Conservation (phyloP, 2,113 vertebrate genomes). For the Saguinus midas region DNA sequence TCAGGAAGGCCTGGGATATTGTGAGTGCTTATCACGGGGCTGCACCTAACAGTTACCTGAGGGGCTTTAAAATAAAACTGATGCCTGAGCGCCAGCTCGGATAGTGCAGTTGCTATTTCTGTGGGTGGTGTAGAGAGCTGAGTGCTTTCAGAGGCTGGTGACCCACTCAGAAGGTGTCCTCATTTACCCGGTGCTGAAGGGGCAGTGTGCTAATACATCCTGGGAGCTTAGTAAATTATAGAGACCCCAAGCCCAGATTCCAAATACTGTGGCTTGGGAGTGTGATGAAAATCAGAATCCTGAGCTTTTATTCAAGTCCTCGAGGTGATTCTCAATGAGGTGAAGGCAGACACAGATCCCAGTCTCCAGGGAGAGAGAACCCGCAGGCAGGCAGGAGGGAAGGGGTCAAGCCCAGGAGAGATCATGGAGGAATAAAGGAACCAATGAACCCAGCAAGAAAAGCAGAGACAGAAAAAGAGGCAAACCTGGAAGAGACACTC, state of each 20-base stretch:
- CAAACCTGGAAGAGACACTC: no score
- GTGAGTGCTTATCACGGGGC: fast-evolving
- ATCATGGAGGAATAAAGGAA: neutral
- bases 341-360: fast-evolving
- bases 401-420: neutral
- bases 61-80: fast-evolving
- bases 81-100: fast-evolving
- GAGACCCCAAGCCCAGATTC: neutral
- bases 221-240: neutral
- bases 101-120: fast-evolving
- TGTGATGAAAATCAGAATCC: fast-evolving
- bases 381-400: fast-evolving
- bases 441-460: neutral
- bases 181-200: neutral
- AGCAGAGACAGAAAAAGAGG: neutral
- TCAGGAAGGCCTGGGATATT: no score
- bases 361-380: no score
- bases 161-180: fast-evolving
- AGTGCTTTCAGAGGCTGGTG: fast-evolving
- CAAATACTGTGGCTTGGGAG: fast-evolving
- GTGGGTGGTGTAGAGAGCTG: no score
- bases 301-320: no score
- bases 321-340: neutral
- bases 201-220: fast-evolving
- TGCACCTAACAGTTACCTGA: no score